phyloP scores from a whole-genome alignment of 1,140 invertebrate genomes.

The Samia ricini region DNA sequence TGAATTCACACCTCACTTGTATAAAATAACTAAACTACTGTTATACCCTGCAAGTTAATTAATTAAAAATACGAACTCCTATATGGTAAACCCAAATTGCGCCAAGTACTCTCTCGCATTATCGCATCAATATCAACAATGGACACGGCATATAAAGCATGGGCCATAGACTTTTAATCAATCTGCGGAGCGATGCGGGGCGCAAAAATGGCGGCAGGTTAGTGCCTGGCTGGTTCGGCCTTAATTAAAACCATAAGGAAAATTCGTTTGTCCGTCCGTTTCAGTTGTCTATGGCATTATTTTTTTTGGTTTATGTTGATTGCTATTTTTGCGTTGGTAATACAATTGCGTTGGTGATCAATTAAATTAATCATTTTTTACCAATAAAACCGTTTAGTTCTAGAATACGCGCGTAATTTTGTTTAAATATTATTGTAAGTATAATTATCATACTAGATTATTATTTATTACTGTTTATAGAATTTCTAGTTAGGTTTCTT shows the following conservation, averaged over 20 bases:
- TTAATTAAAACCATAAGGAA: slow-evolving; percentile 77
- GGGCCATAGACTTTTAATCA: slow-evolving; percentile 77
- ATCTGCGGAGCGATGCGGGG: slow-evolving; percentile 71
- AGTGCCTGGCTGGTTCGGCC: slow-evolving; percentile 41
- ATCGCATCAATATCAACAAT: slow-evolving; percentile 21
- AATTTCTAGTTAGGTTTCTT: too few species aligned
- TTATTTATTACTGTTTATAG: too few species aligned
- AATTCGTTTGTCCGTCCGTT: slow-evolving; percentile 46
- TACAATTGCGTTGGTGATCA: background rate
- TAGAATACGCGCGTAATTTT: too few species aligned
- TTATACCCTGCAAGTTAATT: too few species aligned
- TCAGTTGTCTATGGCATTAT: slow-evolving; percentile 33
- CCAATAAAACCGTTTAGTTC: too few species aligned
- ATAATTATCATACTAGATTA: too few species aligned
- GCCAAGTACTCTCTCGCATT: too few species aligned
- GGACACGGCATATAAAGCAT: slow-evolving; percentile 65
- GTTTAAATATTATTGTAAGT: too few species aligned
- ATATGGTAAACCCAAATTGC: too few species aligned
- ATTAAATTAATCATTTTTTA: background rate
- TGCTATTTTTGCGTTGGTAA: background rate
- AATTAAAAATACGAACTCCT: too few species aligned
- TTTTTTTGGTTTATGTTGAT: slow-evolving; percentile 31
- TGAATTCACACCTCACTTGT: too few species aligned
- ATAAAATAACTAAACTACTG: too few species aligned
- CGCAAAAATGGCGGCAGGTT: slow-evolving; percentile 69